Evolutionary conservation across 2,888 invertebrate genomes (phyloP), one percentile per base, ranked within the genome.

Genomic region (Eueremaeus valkanovi): DNA sequence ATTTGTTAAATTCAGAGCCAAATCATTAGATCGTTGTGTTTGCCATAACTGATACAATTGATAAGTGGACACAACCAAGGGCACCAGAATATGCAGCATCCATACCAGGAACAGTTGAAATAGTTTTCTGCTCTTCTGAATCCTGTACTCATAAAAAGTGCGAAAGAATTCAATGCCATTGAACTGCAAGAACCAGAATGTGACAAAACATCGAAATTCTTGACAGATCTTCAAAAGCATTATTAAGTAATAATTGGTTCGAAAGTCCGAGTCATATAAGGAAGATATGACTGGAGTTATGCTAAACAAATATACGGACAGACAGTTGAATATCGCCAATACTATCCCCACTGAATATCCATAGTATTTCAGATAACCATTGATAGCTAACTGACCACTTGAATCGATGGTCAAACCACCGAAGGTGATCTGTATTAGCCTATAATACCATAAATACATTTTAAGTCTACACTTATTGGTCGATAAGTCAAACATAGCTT

Each of bases 131-230:
- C 40, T 40, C 5, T n/a, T 24, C 1, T 68, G 21, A 8, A 68
- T 24, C 9, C 42, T n/a, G 13, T 68, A 68, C 40, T 24, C 16
- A 40, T 24, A 40, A 40, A 68, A 68, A 3, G 21, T 21, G 18
- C 42, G 36, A 68, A 68, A 68, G 24, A 68, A 68, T 13, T 40
- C 21, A 21, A 68, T 68, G 8, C 68, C 68, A 3, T 40, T 18
- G n/a, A 68, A 1, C 68, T 68, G 68, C 5, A 68, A 21, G 13
- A 68, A 68, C 68, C 68, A 68, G n/a, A 68, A 40, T 1, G 24
- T 36, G 33, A 40, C n/a, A 8, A 40, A 1, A 24, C 24, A 36
- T 6, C 68, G 33, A 21, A 68, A 13, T 24, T 68, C 42, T 36
- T 36, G n/a, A n/a, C n/a, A 18, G 18, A n/a, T 31, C 33, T 68